phyloP scores from a whole-genome alignment of 2,113 vertebrate species.

The Thunnus maccoyii region DNA sequence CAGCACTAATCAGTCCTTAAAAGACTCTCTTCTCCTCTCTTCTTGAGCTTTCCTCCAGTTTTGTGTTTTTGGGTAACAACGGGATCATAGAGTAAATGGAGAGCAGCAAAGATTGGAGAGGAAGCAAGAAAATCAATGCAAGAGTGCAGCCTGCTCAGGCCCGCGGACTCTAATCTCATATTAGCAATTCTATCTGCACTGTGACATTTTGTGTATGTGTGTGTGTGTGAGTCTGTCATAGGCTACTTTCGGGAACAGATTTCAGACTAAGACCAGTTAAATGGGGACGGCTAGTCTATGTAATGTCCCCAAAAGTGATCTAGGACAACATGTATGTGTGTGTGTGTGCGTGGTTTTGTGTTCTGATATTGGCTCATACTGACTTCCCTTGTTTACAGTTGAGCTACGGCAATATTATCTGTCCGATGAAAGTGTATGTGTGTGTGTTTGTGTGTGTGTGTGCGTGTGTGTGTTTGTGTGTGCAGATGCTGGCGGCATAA shows the following conservation, averaged over 20 bases:
- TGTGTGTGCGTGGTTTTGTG: background rate
- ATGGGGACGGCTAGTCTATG: too few species aligned
- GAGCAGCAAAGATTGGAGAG: background rate
- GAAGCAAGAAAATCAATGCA: background rate
- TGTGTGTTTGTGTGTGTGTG: slow-evolving; percentile 9
- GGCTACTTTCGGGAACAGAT: too few species aligned
- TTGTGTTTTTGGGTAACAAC: background rate
- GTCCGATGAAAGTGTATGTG: background rate
- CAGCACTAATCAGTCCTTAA: background rate
- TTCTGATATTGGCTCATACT: slow-evolving; percentile 12
- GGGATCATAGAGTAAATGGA: background rate
- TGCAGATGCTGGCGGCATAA: slow-evolving; percentile 1
- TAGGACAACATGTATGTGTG: background rate
- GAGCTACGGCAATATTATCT: background rate
- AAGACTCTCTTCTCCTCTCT: background rate
- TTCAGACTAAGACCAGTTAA: too few species aligned
- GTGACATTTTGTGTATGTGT: background rate
- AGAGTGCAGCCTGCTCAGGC: background rate
- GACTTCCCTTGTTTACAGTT: slow-evolving; percentile 17
- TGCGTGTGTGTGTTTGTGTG: background rate
- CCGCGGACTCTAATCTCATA: slow-evolving; percentile 4
- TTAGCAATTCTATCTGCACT: background rate
- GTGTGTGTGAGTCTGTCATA: background rate
- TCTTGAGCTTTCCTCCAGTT: background rate
- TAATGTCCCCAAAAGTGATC: too few species aligned